These are phyloP conservation scores for Zygothrica quintamaculata DNA, from an alignment of 2,888 invertebrate species.

Conservation along the genomic window DNA sequence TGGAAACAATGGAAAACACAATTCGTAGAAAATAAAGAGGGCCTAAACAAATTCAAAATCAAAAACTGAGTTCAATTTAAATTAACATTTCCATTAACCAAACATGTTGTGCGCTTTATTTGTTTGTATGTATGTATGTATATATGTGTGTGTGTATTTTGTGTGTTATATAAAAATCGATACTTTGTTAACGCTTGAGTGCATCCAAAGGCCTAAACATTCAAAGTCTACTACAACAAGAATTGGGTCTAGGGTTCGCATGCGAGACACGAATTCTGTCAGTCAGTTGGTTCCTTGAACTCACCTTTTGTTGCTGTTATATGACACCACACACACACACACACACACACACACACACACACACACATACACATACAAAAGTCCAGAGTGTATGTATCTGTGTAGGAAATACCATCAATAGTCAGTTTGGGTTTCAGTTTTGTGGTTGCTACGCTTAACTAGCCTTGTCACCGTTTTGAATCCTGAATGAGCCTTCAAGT, in stretches of 20 bases:
- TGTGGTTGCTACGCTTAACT: conserved; percentile 55
- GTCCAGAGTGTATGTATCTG: background rate
- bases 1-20: conserved; percentile 39
- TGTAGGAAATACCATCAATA: conserved; percentile 39
- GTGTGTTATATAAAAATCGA: conserved; percentile 52
- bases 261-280: conserved; percentile 33
- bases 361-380: conserved; percentile 1
- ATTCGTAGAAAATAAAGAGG: conserved; percentile 35
- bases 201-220: conserved; percentile 17
- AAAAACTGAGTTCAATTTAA: conserved; percentile 39
- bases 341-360: conserved; percentile 23
- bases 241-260: conserved; percentile 34
- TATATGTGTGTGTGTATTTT: conserved; percentile 31
- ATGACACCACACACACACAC: conserved; percentile 56
- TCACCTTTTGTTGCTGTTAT: conserved; percentile 57
- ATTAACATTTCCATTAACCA: conserved; percentile 53
- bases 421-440: conserved; percentile 56
- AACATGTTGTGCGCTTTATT: conserved; percentile 29
- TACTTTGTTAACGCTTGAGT: conserved; percentile 51
- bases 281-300: conserved; percentile 49
- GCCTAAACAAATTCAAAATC: conserved; percentile 53
- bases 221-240: background rate
- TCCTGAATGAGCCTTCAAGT: conserved; percentile 33
- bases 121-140: conserved; percentile 12
- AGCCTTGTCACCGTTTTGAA: conserved; percentile 19